Base-by-base conservation (phyloP, 2,888 invertebrate genomes). In the Aleiodes alternator region DNA sequence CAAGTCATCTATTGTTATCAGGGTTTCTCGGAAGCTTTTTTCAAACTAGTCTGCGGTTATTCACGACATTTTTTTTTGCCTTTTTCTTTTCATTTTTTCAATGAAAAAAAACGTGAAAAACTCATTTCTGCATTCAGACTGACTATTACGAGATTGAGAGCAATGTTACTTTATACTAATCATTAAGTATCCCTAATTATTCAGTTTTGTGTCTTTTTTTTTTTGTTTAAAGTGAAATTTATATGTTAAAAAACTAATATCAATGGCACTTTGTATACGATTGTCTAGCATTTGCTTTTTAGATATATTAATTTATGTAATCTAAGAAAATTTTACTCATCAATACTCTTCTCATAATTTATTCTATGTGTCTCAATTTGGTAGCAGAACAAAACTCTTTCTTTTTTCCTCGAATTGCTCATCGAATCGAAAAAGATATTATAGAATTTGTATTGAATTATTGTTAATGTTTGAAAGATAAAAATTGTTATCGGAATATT, bases 241-340 rank as follows among this genome's bases (percentile, higher is more conserved):
- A 61, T 61, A 43, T 61, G 38, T n/a, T 23, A 2, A 2, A 2
- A 38, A 34, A 31, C 34, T 59, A 59, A 59, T 59, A 34, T 12
- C 12, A 14, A 16, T 61, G 38, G 9, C 34, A 34, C n/a, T 61
- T 61, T 6, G 16, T 61, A 16, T 43, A 43, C 38, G 61, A 61
- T 61, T 61, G 38, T 64, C 48, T 64, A 43, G 64, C 64, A 64
- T 23, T 64, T 38, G 64, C 64, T 64, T 12, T 43, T 12, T 64
- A 64, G 64, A 12, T 43, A 64, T 64, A 64, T 64, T 64, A 64
- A 64, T 64, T 64, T 64, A 64, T 64, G 16, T 64, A 43, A 64
- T 48, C 23, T 43, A 64, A 64, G 59, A 12, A 23, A 64, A 8
- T 34, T 59, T 59, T 16, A 48, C 16, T 43, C 11, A 9, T 48